A percentile compares a stretch with the other conserved stretches of the same genome.
Evolutionary conservation across 2,888 invertebrate species (phyloP).

Genomic region (Drosophila quasianomalipes): DNA sequence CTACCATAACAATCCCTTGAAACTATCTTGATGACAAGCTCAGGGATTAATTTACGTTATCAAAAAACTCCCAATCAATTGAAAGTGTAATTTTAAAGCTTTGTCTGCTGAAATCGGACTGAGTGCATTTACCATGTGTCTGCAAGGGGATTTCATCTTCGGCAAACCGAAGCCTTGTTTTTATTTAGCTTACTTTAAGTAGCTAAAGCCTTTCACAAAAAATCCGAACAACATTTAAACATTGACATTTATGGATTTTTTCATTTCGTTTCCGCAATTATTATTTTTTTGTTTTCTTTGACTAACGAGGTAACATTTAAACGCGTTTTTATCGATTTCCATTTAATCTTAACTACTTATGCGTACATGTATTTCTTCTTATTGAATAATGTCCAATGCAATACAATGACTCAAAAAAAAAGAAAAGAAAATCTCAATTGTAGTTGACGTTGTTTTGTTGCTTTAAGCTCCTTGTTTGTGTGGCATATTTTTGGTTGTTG

Average conservation of each 20-base stretch:
- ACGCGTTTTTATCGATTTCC: conserved; percentile 58
- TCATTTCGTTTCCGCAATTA: conserved; percentile 11
- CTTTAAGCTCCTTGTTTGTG: neutral
- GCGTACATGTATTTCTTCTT: conserved; percentile 14
- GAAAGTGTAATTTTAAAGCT: neutral
- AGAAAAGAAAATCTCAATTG: neutral
- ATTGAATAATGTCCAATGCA: conserved; percentile 33
- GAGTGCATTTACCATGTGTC: neutral
- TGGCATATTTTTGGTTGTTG: conserved; percentile 16
- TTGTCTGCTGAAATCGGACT: neutral
- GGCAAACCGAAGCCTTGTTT: conserved; percentile 4
- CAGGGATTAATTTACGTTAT: neutral
- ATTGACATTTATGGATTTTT: conserved; percentile 31
- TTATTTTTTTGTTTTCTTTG: conserved; percentile 21
- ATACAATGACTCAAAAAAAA: neutral
- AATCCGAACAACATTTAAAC: conserved; percentile 52
- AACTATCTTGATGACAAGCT: neutral
- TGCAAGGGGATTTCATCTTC: conserved; percentile 11
- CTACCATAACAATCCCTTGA: neutral
- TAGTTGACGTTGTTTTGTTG: neutral
- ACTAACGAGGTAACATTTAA: conserved; percentile 83
- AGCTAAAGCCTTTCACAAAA: conserved; percentile 57
- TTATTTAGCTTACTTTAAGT: conserved; percentile 40
- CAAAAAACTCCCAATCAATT: neutral
- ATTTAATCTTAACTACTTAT: conserved; percentile 53